phyloP scores from a whole-genome alignment of 2,797 vertebrate genomes.

The Propithecus perrieri region DNA sequence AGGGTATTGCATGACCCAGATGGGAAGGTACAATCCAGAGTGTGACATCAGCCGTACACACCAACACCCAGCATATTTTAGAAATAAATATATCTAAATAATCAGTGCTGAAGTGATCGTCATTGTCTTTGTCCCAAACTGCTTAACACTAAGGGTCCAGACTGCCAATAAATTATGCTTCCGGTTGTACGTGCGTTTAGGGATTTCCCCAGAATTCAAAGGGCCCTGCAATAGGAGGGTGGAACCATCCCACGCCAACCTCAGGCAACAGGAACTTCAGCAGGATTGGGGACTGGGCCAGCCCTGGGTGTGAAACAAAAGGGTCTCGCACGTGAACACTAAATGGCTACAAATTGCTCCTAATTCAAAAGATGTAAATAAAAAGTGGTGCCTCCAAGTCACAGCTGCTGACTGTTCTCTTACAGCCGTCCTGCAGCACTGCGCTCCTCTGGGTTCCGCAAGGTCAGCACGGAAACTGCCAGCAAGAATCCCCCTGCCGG shows the following conservation, averaged over 20 bases:
- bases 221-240: background rate
- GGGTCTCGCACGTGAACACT: background rate
- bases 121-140: background rate
- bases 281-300: background rate
- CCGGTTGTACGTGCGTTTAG: background rate
- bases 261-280: background rate
- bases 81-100: background rate
- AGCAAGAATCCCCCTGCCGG: background rate
- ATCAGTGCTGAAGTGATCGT: background rate
- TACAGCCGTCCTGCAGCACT: background rate
- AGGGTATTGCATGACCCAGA: background rate
- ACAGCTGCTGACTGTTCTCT: background rate
- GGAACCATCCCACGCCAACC: background rate
- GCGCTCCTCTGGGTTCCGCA: background rate
- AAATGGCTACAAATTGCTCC: background rate
- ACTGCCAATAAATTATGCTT: background rate
- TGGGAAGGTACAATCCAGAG: background rate
- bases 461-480: constrained; percentile 37
- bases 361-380: constrained; percentile 14
- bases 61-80: background rate
- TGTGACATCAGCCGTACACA: background rate
- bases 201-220: background rate
- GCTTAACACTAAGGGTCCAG: background rate
- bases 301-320: background rate
- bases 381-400: background rate